phyloP scores from a whole-genome alignment of 2,113 vertebrate genomes.

The Argyrosomus japonicus region DNA sequence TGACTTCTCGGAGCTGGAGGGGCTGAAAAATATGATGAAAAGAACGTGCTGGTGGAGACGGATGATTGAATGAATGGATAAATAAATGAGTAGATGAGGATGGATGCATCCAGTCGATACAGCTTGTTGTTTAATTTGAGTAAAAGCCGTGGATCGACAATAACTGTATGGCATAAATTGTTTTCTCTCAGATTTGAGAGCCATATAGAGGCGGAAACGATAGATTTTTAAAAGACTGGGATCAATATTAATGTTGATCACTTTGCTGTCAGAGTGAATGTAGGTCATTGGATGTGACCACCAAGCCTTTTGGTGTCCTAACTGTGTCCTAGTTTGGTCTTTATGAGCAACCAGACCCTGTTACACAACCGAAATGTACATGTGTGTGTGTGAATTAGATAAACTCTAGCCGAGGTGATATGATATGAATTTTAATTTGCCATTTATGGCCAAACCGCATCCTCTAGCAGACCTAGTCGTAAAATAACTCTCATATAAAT shows the following conservation, averaged over 20 bases:
- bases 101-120: neutral
- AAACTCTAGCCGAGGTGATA: neutral
- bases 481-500: neutral
- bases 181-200: neutral
- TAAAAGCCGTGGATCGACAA: conserved; percentile 2
- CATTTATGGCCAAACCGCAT: too few relatives aligned
- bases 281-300: conserved; percentile 26
- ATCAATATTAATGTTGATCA: conserved; percentile 39
- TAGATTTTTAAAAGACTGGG: conserved; percentile 13
- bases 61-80: neutral
- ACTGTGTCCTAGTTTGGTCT: conserved; percentile 40
- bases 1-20: neutral
- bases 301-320: conserved; percentile 37
- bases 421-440: neutral
- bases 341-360: conserved; percentile 4
- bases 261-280: conserved; percentile 24
- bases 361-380: conserved; percentile 29
- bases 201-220: conserved; percentile 2
- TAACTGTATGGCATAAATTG: neutral
- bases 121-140: conserved; percentile 16
- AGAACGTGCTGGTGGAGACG: neutral
- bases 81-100: conserved; percentile 9
- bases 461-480: neutral
- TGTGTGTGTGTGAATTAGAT: neutral
- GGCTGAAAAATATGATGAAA: conserved; percentile 21